Conservation (phyloP, 2,797 vertebrate genomes). For the Pipistrellus kuhlii region DNA sequence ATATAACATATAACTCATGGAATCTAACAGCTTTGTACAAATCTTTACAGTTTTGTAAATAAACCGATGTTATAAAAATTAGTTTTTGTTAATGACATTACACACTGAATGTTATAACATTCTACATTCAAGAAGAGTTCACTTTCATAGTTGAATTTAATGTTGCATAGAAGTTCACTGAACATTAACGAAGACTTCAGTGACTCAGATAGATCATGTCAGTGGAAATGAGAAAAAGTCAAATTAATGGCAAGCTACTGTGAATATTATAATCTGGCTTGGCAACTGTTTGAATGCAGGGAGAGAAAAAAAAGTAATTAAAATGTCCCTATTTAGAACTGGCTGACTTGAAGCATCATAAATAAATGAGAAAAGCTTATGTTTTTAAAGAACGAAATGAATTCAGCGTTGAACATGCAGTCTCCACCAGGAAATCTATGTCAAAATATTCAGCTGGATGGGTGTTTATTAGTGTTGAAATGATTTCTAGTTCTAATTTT, state of each 20-base stretch:
- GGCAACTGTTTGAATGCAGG: not conserved
- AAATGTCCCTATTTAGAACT: constrained; percentile 34
- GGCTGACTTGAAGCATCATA: constrained; percentile 8
- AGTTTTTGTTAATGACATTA: not conserved
- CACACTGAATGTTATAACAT: not conserved
- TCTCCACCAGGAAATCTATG: not conserved
- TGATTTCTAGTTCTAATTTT: constrained; percentile 44
- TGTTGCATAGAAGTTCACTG: not conserved
- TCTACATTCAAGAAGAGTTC: not conserved
- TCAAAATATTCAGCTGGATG: constrained; percentile 6
- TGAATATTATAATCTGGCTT: not conserved
- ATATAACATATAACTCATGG: not conserved
- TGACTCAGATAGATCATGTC: not conserved
- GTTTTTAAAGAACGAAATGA: not conserved
- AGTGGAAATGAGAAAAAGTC: not conserved
- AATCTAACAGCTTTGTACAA: not conserved
- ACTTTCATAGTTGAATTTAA: not conserved
- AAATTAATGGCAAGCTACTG: not conserved
- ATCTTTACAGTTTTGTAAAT: not conserved
- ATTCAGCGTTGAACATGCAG: not conserved
- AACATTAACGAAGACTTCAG: not conserved
- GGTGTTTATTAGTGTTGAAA: not conserved
- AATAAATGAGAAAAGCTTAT: not conserved
- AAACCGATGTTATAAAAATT: not conserved
- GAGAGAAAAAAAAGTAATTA: not conserved